Conservation (phyloP, 2,888 invertebrate species). For the Poecilobothrus nobilitatus region DNA sequence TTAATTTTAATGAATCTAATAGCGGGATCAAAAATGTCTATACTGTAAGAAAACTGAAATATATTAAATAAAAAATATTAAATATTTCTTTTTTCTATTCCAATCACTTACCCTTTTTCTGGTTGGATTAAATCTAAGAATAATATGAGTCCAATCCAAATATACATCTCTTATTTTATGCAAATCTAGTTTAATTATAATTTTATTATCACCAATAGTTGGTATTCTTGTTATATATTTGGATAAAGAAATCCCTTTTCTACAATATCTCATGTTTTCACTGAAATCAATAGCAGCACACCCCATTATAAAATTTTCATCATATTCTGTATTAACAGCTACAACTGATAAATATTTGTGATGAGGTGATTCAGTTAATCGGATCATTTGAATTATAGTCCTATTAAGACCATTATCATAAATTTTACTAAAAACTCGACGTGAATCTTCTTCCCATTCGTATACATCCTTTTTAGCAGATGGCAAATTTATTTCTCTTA, state of each 20-base stretch:
- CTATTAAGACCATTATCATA: constrained; percentile 33
- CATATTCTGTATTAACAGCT: constrained; percentile 56
- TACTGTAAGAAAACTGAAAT: constrained; percentile 53
- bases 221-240: constrained; percentile 50
- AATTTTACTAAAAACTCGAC: constrained; percentile 36
- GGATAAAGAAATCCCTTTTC: constrained; percentile 51
- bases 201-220: constrained; percentile 42
- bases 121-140: constrained; percentile 58
- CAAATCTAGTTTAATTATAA: constrained; percentile 52
- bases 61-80: constrained; percentile 14
- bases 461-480: constrained; percentile 32
- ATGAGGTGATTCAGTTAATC: constrained; percentile 31
- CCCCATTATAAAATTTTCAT: constrained; percentile 65
- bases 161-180: constrained; percentile 50
- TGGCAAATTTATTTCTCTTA: background rate
- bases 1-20: constrained; percentile 38
- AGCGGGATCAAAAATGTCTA: constrained; percentile 53
- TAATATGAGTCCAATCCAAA: constrained; percentile 58
- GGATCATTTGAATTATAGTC: constrained; percentile 35
- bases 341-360: constrained; percentile 50
- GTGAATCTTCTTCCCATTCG: constrained; percentile 51
- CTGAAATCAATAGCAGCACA: constrained; percentile 55
- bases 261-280: constrained; percentile 51
- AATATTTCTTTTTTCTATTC: background rate
- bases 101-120: constrained; percentile 47